Percentiles rank a stretch among this genome's conserved stretches.
These are phyloP conservation scores for Synergus umbraculus DNA, from an alignment of 2,888 invertebrate species.

Conservation along the genomic window DNA sequence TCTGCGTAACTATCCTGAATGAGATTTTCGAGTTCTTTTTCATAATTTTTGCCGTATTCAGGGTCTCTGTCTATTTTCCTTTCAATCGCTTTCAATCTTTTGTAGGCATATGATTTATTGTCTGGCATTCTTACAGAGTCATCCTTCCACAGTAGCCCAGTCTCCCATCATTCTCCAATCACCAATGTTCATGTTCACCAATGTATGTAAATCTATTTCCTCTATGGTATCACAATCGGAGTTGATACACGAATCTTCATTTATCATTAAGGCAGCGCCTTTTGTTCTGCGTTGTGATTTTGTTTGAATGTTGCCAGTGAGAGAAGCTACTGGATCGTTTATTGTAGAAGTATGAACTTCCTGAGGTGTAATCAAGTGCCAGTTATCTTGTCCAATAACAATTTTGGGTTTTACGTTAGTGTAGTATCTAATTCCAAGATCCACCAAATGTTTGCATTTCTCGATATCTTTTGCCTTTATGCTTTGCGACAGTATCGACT, in stretches of 20 bases:
- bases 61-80: conserved; percentile 45
- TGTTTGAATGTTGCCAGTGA: too few relatives aligned
- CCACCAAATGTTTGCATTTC: too few relatives aligned
- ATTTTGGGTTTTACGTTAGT: conserved; percentile 23
- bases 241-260: neutral
- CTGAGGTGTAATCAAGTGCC: neutral
- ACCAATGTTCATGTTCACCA: conserved; percentile 32
- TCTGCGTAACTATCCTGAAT: conserved; percentile 41
- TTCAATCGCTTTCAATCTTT: conserved; percentile 40
- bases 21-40: conserved; percentile 33
- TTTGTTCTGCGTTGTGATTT: too few relatives aligned
- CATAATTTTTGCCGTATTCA: conserved; percentile 34
- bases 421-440: too few relatives aligned
- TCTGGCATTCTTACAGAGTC: conserved; percentile 5
- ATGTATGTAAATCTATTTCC: neutral
- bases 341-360: conserved; percentile 13
- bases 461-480: too few relatives aligned
- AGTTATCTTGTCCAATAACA: conserved; percentile 42
- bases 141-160: neutral
- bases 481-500: neutral
- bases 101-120: conserved; percentile 11
- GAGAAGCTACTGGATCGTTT: conserved; percentile 30
- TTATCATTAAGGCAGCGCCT: too few relatives aligned
- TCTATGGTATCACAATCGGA: neutral
- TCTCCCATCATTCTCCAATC: conserved; percentile 42